Base-by-base conservation (phyloP, 2,113 vertebrate genomes). In the Nerophis ophidion region DNA sequence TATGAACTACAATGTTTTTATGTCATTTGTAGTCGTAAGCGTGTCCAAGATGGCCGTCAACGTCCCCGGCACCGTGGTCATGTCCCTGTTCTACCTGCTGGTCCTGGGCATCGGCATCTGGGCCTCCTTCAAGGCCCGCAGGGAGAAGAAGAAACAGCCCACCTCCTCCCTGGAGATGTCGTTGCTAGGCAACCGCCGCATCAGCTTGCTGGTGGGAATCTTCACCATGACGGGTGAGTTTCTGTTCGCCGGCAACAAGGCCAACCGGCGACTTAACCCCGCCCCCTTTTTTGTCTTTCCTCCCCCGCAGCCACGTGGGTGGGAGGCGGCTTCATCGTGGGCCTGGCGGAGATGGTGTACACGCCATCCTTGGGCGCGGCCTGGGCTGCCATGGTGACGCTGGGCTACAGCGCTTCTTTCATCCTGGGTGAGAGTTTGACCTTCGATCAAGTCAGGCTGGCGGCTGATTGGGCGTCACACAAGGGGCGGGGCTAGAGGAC, bases 51-150 rank as follows among this genome's bases (percentile, higher is more conserved):
- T 76, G 73, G 56, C 57, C 17, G 11, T 75, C 26, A 80, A 80
- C 44, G 40, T 80, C 36, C 61, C 73, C 15, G 77, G 73, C 7
- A 45, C 73, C n/a, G 11, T 65, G 4, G 47, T 34, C 14, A 71
- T 73, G 57, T 10, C 57, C 19, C 4, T 70, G 9, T 80, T 76
- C 61, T 80, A 76, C 42, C 14, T 72, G 58, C 48, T 78, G 55
- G 80, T 82, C 3, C 66, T 82, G 1, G 74, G 63, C 5, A 76
- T 48, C 3, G 76, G 80, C n/a, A 68, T 82, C 68, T 79, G 72
- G 72, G 79, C 70, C n/a, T 81, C 63, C 4, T 50, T 68, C 53
- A 81, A 81, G 44, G 66, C 72, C 65, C 75, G 51, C 36, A 60
- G 33, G 36, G 42, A 61, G 3, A 9, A 59, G 58, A 57, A 42